These are phyloP conservation scores for Glaucidium brasilianum DNA, from an alignment of 2,113 vertebrate genomes.

Conservation along the genomic window DNA sequence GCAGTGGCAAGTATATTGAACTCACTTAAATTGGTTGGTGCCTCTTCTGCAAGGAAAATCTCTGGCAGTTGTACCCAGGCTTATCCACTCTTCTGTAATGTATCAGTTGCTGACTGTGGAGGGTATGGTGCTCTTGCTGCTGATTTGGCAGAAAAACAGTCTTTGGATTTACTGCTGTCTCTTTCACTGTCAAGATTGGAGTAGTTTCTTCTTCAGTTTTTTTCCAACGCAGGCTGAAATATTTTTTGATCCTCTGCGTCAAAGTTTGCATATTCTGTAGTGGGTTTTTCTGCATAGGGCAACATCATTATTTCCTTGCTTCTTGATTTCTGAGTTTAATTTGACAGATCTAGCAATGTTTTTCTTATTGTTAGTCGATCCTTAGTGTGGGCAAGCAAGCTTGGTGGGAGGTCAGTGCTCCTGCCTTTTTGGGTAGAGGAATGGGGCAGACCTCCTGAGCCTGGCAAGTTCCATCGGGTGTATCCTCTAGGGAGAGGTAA, in stretches of 20 bases:
- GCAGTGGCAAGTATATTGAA: neutral
- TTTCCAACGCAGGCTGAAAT: neutral
- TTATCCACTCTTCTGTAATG: neutral
- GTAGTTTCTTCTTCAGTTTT: neutral
- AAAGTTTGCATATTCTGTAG: neutral
- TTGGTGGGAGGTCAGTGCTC: neutral
- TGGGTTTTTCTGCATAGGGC: neutral
- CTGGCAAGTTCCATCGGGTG: neutral
- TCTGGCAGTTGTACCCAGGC: neutral
- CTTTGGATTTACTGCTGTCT: neutral
- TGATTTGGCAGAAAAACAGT: neutral
- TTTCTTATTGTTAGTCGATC: neutral
- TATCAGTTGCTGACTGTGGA: neutral
- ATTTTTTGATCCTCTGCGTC: neutral
- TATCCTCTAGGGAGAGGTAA: neutral
- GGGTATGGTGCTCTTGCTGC: neutral
- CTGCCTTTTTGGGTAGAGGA: neutral
- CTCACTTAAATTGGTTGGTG: neutral
- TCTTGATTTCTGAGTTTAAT: neutral
- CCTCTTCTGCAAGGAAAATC: neutral
- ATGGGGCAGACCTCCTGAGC: neutral
- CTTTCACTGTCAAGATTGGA: neutral
- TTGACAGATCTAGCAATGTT: neutral
- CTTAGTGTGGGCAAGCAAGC: neutral
- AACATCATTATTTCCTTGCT: neutral